These are phyloP conservation scores for Empidonax alnorum DNA, from an alignment of 2,113 vertebrate species.

Conservation along the genomic window DNA sequence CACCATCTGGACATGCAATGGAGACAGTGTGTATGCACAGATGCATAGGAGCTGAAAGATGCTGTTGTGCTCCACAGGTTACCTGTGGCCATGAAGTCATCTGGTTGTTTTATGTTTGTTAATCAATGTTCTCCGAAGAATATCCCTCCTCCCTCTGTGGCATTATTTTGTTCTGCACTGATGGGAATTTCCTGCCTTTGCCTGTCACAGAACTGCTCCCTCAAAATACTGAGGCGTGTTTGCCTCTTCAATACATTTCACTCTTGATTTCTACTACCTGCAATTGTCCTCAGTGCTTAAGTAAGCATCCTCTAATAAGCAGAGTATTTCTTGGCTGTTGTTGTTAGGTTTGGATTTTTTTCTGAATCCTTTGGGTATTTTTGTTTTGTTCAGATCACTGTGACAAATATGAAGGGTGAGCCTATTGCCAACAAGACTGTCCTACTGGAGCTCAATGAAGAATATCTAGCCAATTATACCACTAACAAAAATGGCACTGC, in stretches of 20 bases:
- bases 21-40: neutral
- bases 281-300: neutral
- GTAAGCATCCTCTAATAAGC: neutral
- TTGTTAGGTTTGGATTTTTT: neutral
- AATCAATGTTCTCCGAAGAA: neutral
- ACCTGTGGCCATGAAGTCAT: neutral
- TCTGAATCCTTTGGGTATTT: neutral
- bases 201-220: neutral
- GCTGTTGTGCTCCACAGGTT: neutral
- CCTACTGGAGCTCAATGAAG: conserved; percentile 55
- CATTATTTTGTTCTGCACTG: neutral
- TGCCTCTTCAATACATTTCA: neutral
- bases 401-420: conserved; percentile 7
- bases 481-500: conserved; percentile 61
- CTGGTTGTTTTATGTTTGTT: neutral
- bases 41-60: neutral
- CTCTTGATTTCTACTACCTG: neutral
- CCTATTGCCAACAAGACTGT: conserved; percentile 49
- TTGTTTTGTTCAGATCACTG: conserved; percentile 57
- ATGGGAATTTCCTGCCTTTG: neutral
- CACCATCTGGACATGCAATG: neutral
- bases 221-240: neutral
- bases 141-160: neutral
- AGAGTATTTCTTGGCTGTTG: neutral
- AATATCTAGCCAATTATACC: conserved; percentile 55